Evolutionary conservation across 2,113 vertebrate genomes (phyloP).

Genomic region (Crypturellus undulatus): DNA sequence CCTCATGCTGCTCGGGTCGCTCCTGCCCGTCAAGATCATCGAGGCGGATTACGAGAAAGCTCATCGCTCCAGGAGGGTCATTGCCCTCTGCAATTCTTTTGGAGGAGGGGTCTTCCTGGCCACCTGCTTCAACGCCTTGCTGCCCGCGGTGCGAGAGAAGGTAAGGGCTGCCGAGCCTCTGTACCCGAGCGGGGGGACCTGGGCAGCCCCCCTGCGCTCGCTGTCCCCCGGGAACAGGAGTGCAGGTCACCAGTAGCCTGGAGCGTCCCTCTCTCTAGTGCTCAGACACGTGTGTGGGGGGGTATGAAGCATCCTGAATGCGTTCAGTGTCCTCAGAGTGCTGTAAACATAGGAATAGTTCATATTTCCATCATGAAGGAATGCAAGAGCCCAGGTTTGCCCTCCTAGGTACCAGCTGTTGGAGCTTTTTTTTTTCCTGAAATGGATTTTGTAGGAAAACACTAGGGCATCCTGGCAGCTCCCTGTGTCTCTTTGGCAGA

Average conservation of each 20-base stretch:
- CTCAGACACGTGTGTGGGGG: fast-evolving
- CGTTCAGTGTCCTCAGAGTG: fast-evolving
- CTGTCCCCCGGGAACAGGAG: not conserved
- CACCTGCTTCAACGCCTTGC: constrained; percentile 92
- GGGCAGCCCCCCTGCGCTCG: not conserved
- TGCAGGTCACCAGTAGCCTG: not conserved
- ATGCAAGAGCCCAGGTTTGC: not conserved
- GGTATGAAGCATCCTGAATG: fast-evolving
- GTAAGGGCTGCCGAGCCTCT: constrained; percentile 27
- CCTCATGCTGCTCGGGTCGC: constrained; percentile 87
- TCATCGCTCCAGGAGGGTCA: constrained; percentile 75
- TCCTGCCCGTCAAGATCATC: constrained; percentile 87
- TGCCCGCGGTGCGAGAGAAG: constrained; percentile 90
- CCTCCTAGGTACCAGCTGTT: not conserved
- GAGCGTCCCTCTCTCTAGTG: fast-evolving
- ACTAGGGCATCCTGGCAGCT: no score
- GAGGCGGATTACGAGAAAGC: constrained; percentile 83
- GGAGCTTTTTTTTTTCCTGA: no score
- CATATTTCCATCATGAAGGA: not conserved
- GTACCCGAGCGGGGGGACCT: not conserved
- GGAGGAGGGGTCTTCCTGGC: constrained; percentile 93
- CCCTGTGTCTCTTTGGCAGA: not conserved
- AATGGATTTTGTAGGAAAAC: not conserved
- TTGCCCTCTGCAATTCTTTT: constrained; percentile 88
- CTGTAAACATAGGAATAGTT: not conserved